Conservation (phyloP, 2,797 vertebrate species). For the Sitta carolinensis region DNA sequence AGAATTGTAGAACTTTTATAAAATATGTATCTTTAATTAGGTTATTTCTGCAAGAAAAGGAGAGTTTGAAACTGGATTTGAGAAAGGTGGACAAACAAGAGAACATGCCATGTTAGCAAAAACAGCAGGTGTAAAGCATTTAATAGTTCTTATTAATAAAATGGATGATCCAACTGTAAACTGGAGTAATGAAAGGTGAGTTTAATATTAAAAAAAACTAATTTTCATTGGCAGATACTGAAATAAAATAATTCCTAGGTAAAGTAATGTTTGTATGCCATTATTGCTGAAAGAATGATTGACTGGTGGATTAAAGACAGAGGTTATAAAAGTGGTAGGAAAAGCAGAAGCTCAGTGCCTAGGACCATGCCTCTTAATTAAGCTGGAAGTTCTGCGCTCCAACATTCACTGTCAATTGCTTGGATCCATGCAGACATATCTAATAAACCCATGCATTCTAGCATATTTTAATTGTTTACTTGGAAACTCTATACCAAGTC, state of each 20-base stretch:
- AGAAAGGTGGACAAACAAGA: conserved; percentile 96
- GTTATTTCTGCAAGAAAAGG: conserved; percentile 98
- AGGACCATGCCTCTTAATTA: not conserved
- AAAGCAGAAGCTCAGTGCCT: not conserved
- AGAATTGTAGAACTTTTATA: not conserved
- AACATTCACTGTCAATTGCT: not conserved
- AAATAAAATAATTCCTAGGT: not conserved
- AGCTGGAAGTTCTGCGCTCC: not conserved
- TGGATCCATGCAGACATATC: not conserved
- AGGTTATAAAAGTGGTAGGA: not conserved
- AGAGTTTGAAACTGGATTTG: conserved; percentile 98
- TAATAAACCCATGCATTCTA: not conserved
- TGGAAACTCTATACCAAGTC: not conserved
- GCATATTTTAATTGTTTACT: not conserved
- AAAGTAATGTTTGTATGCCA: not conserved
- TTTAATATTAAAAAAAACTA: not conserved
- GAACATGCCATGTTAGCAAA: conserved; percentile 99
- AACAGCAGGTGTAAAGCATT: conserved; percentile 95
- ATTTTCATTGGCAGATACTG: not conserved
- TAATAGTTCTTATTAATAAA: conserved; percentile 98
- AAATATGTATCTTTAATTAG: conserved; percentile 70
- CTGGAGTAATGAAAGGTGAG: conserved; percentile 96
- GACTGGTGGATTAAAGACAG: not conserved
- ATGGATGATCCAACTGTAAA: conserved; percentile 98
- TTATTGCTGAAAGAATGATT: not conserved